Evolutionary conservation across 2,113 vertebrate genomes (phyloP), one percentile per base, ranked within the genome.

Genomic region (Ciconia boyciana): DNA sequence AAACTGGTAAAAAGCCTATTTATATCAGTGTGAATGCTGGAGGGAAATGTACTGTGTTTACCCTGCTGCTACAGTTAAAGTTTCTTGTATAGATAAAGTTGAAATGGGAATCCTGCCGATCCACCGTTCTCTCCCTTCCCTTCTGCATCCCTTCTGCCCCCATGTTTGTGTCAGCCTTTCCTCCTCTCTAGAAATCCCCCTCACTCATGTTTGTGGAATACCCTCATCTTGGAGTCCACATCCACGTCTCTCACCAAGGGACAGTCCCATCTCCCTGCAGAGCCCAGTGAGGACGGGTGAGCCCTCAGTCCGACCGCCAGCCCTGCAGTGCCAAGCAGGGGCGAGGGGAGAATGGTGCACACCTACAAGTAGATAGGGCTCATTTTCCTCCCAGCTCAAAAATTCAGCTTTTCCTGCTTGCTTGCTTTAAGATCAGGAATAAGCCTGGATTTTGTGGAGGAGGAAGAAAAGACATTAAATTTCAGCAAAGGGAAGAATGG

Each of bases 41-140:
- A 87, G 44, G 81, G 54, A 95, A 93, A 93, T 61, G 65, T 71
- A 69, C 61, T 89, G 34, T 69, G 70, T 74, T 96, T 83, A 90
- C 20, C 70, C 81, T 52, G 72, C 68, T 93, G 79, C 64, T 94
- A 89, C n/a, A 68, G 44, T 68, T 89, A 81, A 66, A 88, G 81
- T 60, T 78, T 78, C 60, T 70, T 57, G 32, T 31, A 75, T 15
- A 74, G 70, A 88, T 57, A 62, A 84, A 93, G 34, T n/a, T 0
- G 7, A 89, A 95, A 94, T 78, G 32, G 34, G 55, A 95, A 75
- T 83, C 49, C 34, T 91, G 70, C 60, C 54, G 43, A 80, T 32
- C 12, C 75, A 74, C 51, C 1, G 0, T 72, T 86, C 52, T 65
- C 68, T 88, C 36, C 52, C 36, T 70, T 78, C 12, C 34, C 34